Evolutionary conservation across 23 tunicate species (phyloP).

Genomic region (Clavelina lepadiformis): DNA sequence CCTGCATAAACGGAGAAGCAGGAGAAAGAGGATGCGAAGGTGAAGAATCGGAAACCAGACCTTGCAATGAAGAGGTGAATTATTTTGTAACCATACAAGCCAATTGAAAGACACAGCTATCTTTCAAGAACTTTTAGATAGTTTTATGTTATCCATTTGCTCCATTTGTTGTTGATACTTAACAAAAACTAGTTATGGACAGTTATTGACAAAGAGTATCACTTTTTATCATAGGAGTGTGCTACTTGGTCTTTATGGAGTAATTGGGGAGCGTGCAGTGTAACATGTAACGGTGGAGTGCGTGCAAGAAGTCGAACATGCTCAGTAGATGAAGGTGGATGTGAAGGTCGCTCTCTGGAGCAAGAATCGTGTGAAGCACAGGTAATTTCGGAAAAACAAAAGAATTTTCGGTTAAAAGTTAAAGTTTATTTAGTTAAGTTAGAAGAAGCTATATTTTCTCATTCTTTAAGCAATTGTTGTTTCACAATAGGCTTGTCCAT

Average conservation of each 20-base stretch:
- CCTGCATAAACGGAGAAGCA: conserved; percentile 55
- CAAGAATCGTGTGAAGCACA: conserved; percentile 24
- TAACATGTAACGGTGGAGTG: conserved; percentile 21
- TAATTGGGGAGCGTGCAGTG: conserved; percentile 10
- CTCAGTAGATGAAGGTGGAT: conserved; percentile 10
- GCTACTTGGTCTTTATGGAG: conserved; percentile 30
- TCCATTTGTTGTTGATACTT: no score
- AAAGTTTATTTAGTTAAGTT: no score
- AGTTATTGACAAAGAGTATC: no score
- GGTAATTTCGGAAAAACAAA: background rate
- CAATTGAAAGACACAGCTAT: no score
- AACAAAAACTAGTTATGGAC: no score
- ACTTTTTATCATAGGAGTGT: no score
- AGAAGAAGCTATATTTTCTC: no score
- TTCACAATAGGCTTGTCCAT: conserved; percentile 20
- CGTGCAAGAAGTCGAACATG: conserved; percentile 23
- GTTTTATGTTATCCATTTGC: no score
- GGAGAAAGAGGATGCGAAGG: conserved; percentile 78
- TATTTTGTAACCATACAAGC: background rate
- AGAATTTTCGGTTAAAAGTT: background rate
- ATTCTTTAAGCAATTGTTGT: no score
- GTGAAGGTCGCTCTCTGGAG: background rate
- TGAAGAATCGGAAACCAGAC: conserved; percentile 8
- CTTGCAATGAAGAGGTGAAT: conserved; percentile 50
- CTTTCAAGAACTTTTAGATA: no score